Percentiles rank a stretch among this genome's conserved stretches.
Conservation (phyloP, 2,888 invertebrate species). For the Euplagia quadripunctaria region DNA sequence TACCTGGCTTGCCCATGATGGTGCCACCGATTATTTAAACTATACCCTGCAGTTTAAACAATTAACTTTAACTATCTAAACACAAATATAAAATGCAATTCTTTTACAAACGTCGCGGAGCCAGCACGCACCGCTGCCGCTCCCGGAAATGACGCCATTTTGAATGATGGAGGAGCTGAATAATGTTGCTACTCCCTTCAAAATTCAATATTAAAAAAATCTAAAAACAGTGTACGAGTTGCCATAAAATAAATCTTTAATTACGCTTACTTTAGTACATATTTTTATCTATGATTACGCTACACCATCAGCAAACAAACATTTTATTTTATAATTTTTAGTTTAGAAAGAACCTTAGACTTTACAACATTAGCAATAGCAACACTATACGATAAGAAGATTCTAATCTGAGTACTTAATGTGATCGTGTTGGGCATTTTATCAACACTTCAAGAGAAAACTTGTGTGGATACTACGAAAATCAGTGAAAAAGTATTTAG, state of each 20-base stretch:
- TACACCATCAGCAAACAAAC: too few species aligned
- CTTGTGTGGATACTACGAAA: too few species aligned
- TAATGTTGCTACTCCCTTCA: slow-evolving; percentile 48
- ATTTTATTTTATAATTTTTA: too few species aligned
- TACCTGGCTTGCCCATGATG: slow-evolving; percentile 81
- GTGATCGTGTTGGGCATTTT: too few species aligned
- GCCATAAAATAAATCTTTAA: too few species aligned
- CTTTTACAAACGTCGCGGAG: slow-evolving; percentile 69
- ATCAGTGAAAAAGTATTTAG: neutral
- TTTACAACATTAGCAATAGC: neutral
- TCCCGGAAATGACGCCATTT: slow-evolving; percentile 80
- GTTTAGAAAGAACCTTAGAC: neutral
- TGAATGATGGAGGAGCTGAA: slow-evolving; percentile 41
- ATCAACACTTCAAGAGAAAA: too few species aligned
- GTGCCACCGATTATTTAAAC: slow-evolving; percentile 42
- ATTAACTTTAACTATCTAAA: slow-evolving; percentile 64
- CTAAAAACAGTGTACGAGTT: too few species aligned
- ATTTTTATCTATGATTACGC: too few species aligned
- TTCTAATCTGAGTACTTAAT: neutral
- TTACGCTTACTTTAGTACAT: too few species aligned
- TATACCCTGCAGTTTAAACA: slow-evolving; percentile 35
- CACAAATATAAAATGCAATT: slow-evolving; percentile 71
- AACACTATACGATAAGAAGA: neutral
- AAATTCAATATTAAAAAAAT: too few species aligned
- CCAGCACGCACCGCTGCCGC: slow-evolving; percentile 71